Evolutionary conservation across 2,113 vertebrate genomes (phyloP), one percentile per base, ranked within the genome.

Genomic region (Nycticebus coucang): DNA sequence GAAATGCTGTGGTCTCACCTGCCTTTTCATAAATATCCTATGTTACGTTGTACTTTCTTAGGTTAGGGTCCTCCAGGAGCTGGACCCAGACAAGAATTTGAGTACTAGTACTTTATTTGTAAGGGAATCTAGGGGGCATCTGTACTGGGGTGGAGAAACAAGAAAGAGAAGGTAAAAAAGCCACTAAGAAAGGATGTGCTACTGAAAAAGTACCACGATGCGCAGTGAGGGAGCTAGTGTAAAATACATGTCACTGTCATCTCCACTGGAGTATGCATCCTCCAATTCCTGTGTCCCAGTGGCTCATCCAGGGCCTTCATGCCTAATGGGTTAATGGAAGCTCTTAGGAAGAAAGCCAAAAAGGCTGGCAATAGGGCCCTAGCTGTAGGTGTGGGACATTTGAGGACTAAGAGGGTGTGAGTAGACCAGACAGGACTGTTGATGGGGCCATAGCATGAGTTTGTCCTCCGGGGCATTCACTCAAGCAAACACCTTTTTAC

Each of bases 381-480:
- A 55, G 41, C 30, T 55, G 18, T 26, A 55, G 0, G 33, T 9
- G 41, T 11, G 17, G 37, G 78, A 15, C 2, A 3, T 12, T 30
- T 21, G 22, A 89, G 21, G 59, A 28, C 10, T 12, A 30, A 69
- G 22, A 91, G 26, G 14, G 28, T 10, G 4, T 3, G 69, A 1
- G 4, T 4, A 17, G 14, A 87, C 19, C 37, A 66, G 55, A 55
- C 7, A 0, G 53, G 35, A 33, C 7, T 68, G 13, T n/a, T 35
- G 37, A 3, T 0, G 11, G 59, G 55, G 28, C 11, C 37, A 30
- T 0, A 14, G 53, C 7, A 5, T 0, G 21, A 2, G 4, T 66
- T 50, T 33, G 5, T 33, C 24, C 37, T 33, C 13, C 30, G 9
- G 66, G 55, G 17, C 13, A 55, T 1, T 66, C 69, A 37, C 35